Conservation (phyloP, 1,140 invertebrate genomes). For the Leucophenga varia region DNA sequence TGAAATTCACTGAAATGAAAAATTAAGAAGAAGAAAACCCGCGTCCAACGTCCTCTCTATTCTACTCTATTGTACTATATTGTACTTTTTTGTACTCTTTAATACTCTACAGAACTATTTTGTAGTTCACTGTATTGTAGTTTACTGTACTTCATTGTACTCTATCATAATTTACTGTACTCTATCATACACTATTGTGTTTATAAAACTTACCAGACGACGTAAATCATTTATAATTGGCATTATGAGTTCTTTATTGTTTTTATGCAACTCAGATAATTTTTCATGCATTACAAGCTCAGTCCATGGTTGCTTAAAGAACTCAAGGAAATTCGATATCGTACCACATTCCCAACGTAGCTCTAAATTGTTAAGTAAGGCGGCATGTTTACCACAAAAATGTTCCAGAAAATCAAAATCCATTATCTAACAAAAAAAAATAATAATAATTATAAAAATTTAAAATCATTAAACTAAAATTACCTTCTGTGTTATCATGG, state of each 20-base stretch:
- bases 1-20: no score
- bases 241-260: constrained; percentile 12
- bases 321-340: constrained; percentile 23
- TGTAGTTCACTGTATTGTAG: neutral
- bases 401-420: constrained; percentile 24
- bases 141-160: no score
- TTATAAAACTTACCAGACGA: no score
- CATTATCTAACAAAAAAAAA: neutral
- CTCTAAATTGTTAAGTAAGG: constrained; percentile 25
- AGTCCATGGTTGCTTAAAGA: constrained; percentile 33
- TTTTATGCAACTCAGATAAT: constrained; percentile 26
- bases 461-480: no score
- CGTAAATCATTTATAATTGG: no score
- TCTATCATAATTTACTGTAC: no score
- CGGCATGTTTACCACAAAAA: constrained; percentile 33
- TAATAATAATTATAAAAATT: no score
- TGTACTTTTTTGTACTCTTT: no score
- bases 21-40: no score
- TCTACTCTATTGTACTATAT: no score
- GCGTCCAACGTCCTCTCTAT: no score
- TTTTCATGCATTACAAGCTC: constrained; percentile 36
- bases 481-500: constrained; percentile 23
- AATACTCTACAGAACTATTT: neutral
- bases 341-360: constrained; percentile 18
- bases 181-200: no score